These are phyloP conservation scores for Eupithecia abbreviata DNA, from an alignment of 2,888 invertebrate genomes.

Conservation along the genomic window DNA sequence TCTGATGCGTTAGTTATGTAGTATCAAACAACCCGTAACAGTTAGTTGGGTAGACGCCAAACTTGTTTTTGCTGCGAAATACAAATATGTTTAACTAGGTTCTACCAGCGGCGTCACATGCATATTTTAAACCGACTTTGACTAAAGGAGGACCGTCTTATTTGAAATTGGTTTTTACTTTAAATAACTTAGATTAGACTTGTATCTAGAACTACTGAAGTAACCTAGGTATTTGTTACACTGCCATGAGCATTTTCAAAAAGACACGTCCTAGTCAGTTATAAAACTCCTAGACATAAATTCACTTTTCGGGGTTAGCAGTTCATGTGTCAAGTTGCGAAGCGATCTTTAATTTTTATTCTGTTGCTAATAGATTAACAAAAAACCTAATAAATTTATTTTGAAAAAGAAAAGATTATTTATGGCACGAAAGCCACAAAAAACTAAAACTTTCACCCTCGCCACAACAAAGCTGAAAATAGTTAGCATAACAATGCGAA, in stretches of 20 bases:
- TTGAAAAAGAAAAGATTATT: constrained; percentile 34
- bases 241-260: background rate
- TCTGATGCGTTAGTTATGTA: constrained; percentile 78
- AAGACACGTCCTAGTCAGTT: background rate
- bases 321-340: background rate
- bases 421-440: constrained; percentile 40
- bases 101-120: background rate
- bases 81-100: background rate
- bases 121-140: background rate
- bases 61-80: constrained; percentile 22
- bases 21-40: constrained; percentile 74
- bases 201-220: too few species aligned
- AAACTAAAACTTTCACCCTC: constrained; percentile 46
- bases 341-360: background rate
- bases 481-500: constrained; percentile 58
- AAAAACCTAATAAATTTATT: constrained; percentile 14
- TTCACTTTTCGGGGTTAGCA: background rate
- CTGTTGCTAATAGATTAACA: background rate
- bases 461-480: constrained; percentile 50
- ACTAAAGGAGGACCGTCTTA: too few species aligned
- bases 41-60: constrained; percentile 77
- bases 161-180: too few species aligned
- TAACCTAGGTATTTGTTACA: too few species aligned
- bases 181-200: too few species aligned
- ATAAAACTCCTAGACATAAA: background rate